These are phyloP conservation scores for Rutilus rutilus DNA, from an alignment of 2,113 vertebrate genomes.

Conservation along the genomic window DNA sequence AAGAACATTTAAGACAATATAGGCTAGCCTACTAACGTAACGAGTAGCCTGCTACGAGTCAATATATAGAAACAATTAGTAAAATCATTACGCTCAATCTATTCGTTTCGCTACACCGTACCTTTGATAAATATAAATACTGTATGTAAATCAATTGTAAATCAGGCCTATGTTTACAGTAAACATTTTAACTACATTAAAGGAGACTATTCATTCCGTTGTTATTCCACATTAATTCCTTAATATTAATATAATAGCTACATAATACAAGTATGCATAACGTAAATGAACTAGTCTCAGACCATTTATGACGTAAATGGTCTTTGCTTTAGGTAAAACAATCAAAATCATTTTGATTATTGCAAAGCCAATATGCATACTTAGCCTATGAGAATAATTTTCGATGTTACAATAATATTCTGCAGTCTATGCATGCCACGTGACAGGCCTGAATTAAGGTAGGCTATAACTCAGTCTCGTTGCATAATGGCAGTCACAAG, in stretches of 20 bases:
- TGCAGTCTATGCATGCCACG: not conserved
- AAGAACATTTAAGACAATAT: not conserved
- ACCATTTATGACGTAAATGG: not conserved
- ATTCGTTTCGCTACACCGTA: not conserved
- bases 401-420: not conserved
- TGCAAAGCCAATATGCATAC: not conserved
- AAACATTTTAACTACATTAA: not conserved
- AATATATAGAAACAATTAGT: not conserved
- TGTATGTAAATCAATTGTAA: not conserved
- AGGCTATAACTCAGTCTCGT: not conserved
- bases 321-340: not conserved
- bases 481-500: constrained; percentile 1
- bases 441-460: not conserved
- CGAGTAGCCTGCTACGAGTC: too few species aligned
- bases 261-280: not conserved
- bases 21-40: not conserved
- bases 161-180: not conserved
- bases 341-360: not conserved
- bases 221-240: not conserved
- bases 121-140: not conserved
- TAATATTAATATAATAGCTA: not conserved
- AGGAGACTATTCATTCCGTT: not conserved
- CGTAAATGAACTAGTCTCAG: not conserved
- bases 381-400: not conserved
- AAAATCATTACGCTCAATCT: not conserved